Base-by-base conservation (phyloP, 2,113 vertebrate species). In the Lipophrys pholis region DNA sequence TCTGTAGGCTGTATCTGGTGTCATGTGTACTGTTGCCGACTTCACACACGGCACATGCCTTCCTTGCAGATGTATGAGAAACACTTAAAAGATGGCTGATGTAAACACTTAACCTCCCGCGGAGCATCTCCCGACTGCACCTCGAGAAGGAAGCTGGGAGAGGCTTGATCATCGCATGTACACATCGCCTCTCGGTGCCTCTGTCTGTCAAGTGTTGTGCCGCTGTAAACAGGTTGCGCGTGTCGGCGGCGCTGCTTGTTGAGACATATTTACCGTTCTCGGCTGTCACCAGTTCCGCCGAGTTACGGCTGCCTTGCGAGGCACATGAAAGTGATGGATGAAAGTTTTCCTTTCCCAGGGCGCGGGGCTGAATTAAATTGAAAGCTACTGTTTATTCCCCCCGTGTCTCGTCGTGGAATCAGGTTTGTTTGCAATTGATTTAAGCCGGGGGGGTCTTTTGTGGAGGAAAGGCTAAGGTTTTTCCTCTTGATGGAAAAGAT, bases 391-490 rank as follows among this genome's bases (percentile, higher is more conserved):
- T 94, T 94, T 92, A 93, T 93, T 93, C 89, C 90, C 90, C 75
- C 87, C 9, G 73, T 84, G 91, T 84, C 66, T 87, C 75, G 83
- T 84, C 45, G 59, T 66, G 17, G 68, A 91, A 91, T 92, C 90
- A 58, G 81, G 85, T 93, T 94, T 93, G 93, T 94, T 92, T 90
- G 90, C 89, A 89, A 93, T 93, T 93, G 93, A 92, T 94, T 94
- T 91, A 92, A 92, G 88, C 87, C 70, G 61, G 80, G 81, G 72
- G 87, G 85, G 73, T 89, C 84, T 82, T 85, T 89, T 83, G 83
- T 69, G 82, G 61, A 55, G 75, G 53, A 82, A 83, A 89, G 77
- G 88, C 69, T 76, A 74, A 80, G 81, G 71, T 89, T 91, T 89
- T 91, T 91, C 78, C 84, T 89, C 84, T 79, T 91, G 84, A 92